Evolutionary conservation across 2,113 vertebrate genomes (phyloP).

Genomic region (Passer montanus): DNA sequence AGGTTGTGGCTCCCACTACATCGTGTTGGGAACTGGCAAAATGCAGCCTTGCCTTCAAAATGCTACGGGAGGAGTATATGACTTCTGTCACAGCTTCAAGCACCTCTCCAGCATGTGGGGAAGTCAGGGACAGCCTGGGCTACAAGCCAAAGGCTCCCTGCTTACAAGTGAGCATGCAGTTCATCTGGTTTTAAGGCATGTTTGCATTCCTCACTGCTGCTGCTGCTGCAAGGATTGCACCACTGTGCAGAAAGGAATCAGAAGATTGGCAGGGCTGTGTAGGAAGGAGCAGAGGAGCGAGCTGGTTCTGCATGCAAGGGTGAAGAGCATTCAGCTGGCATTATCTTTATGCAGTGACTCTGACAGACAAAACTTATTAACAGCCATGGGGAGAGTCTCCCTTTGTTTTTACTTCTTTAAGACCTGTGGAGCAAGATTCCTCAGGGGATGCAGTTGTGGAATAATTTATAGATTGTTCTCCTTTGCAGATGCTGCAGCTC

Average conservation of each 20-base stretch:
- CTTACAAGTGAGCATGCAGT: not conserved
- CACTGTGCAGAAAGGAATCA: not conserved
- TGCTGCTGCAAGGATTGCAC: not conserved
- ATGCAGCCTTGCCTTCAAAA: not conserved
- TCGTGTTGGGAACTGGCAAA: not conserved
- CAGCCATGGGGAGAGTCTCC: not conserved
- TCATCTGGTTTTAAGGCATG: not conserved
- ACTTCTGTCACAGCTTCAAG: not conserved
- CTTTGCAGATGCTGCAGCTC: slow-evolving; percentile 74
- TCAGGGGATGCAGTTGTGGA: not conserved
- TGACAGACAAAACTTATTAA: not conserved
- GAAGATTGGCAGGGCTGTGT: not conserved
- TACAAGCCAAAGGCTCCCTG: not conserved
- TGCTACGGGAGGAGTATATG: not conserved
- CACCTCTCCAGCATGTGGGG: not conserved
- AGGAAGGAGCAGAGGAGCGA: not conserved
- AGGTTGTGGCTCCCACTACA: not conserved
- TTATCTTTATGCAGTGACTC: not conserved
- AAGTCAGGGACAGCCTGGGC: not conserved
- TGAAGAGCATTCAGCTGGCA: not conserved
- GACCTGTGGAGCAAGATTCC: not conserved
- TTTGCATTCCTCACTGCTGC: not conserved
- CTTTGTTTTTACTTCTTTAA: not conserved
- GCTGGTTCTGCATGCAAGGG: not conserved
- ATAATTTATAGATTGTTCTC: not conserved